These are phyloP conservation scores for Trachurus trachurus DNA, from an alignment of 2,797 vertebrate genomes.

Conservation along the genomic window DNA sequence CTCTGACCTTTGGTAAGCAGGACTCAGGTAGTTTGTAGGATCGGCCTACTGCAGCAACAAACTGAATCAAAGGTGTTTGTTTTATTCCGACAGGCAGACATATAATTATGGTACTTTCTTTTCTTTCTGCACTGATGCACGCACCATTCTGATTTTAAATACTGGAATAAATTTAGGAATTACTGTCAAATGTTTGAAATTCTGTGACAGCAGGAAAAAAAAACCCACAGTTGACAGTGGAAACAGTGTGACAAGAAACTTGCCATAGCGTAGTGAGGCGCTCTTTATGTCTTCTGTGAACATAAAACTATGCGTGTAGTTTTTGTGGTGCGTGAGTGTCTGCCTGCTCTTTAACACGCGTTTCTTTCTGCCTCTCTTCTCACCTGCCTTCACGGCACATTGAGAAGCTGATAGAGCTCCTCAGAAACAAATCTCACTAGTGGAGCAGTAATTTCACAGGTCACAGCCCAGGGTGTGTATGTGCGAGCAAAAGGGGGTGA, in stretches of 20 bases:
- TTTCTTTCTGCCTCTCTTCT: slow-evolving; percentile 49
- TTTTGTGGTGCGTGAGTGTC: not conserved
- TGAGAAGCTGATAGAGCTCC: slow-evolving; percentile 81
- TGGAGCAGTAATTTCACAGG: slow-evolving; percentile 85
- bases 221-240: slow-evolving; percentile 12
- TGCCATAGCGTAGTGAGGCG: slow-evolving; percentile 25
- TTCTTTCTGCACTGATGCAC: slow-evolving; percentile 20
- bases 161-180: slow-evolving; percentile 49
- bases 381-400: slow-evolving; percentile 80
- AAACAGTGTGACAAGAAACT: slow-evolving; percentile 32
- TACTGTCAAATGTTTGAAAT: slow-evolving; percentile 36
- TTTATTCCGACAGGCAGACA: slow-evolving; percentile 58
- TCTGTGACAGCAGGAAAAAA: slow-evolving; percentile 33
- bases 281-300: slow-evolving; percentile 16
- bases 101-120: slow-evolving; percentile 68
- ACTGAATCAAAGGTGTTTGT: slow-evolving; percentile 64
- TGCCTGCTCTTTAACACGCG: slow-evolving; percentile 8
- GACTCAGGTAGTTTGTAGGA: slow-evolving; percentile 60
- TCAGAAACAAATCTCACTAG: slow-evolving; percentile 81
- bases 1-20: slow-evolving; percentile 75
- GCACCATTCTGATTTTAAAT: slow-evolving; percentile 41
- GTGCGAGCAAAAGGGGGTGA: slow-evolving; percentile 61
- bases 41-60: slow-evolving; percentile 27
- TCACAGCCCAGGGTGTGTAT: slow-evolving; percentile 80
- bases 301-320: slow-evolving; percentile 1